Evolutionary conservation across 2,113 vertebrate genomes (phyloP), one percentile per base, ranked within the genome.

Genomic region (Cinclus cinclus): DNA sequence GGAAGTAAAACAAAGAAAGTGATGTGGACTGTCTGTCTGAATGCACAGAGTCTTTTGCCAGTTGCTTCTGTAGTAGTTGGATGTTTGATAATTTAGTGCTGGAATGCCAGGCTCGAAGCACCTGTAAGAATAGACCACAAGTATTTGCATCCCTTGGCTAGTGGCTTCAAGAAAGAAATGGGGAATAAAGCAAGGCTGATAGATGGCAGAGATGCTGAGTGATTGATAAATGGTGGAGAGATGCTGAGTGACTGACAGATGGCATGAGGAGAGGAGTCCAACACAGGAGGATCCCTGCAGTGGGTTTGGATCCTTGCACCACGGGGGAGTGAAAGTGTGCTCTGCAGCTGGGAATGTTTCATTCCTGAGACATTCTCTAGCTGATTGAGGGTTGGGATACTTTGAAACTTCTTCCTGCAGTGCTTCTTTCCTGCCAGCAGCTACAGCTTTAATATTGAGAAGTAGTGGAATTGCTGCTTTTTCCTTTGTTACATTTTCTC

Each of bases 261-360:
- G 55, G 25, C 21, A 1, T 7, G 11, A 23, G n/a, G 25, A 16
- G 10, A 55, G 63, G 58, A 39, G 17, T 27, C 55, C 58, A 68
- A 0, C 33, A 5, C 12, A 2, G 4, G 25, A 20, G 33, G 63
- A 6, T 39, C 56, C 49, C 59, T 89, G 63, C 39, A 14, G 55
- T 11, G 63, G 15, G 18, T 59, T 90, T 70, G 59, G 35, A 19
- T 65, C 69, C 52, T 35, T 0, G 0, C 1, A 1, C 55, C 21
- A 0, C 11, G 2, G 31, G 46, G 67, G 14, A 59, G 15, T 64
- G 42, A 50, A 77, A 83, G 39, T 4, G 0, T 44, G 22, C 35
- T 55, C 52, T 0, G 0, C 68, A 53, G 2, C 39, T 39, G 52
- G 55, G 93, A 31, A 60, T 16, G 33, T 74, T 86, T 86, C 7